Evolutionary conservation across 1,140 invertebrate species (phyloP), one percentile per base, ranked within the genome.

Genomic region (Brachionus asplanchnoidis): DNA sequence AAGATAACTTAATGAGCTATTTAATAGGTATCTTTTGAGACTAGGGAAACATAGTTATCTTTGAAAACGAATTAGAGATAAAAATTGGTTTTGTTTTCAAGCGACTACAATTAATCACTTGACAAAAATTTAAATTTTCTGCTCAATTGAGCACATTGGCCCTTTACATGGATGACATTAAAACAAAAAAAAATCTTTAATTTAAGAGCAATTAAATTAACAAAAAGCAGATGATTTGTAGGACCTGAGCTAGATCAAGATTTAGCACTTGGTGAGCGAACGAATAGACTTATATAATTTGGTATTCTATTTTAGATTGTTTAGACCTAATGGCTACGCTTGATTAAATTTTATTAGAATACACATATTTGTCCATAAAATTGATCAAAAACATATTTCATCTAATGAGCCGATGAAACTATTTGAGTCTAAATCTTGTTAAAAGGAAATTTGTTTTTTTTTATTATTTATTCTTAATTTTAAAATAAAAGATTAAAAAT

Each of bases 41-140:
- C 17, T 60, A 60, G 53, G 20, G 53, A 60, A 68, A 40, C 26
- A 68, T 68, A 68, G 26, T 68, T 73, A 46, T 68, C 66, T 68
- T 32, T 28, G 12, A 68, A 68, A 68, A 68, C 11, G 36, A 42
- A 73, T 73, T 40, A 73, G 40, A 73, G 28, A 40, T 73, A 73
- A 73, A 40, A 73, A 73, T 42, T 42, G 40, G 17, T 42, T 42
- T 73, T 73, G 17, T 36, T 73, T 73, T 73, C 40, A 20, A 73
- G 40, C 40, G 36, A 73, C 68, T 14, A 73, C 36, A 73, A 73
- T 73, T 73, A 73, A 73, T 73, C 68, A 73, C 68, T 73, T 73
- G 14, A 73, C 11, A 46, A 73, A 42, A 42, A 20, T 40, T 40
- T 17, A 17, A 32, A 73, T 73, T 73, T 73, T 73, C 68, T 73